Base-by-base conservation (phyloP, 2,888 invertebrate species). In the Agelastica alni region DNA sequence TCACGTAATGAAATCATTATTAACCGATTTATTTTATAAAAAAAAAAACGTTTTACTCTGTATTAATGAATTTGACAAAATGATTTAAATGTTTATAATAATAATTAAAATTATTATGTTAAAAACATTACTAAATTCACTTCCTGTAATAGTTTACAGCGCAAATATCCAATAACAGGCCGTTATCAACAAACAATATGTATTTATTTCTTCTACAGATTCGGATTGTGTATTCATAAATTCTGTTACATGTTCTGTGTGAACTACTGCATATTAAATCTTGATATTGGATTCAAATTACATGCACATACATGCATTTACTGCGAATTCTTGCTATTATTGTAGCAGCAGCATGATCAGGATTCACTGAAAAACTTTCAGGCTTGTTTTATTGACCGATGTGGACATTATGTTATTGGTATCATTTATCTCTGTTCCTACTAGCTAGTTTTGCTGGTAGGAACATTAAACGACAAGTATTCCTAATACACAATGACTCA, bases 251-350 rank as follows among this genome's bases (percentile, higher is more conserved):
- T 60, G 58, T 56, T 56, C 56, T 62, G 58, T 62, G 60, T 62
- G 60, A 62, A 62, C 62, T 62, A 62, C 59, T 60, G 60, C 54
- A 62, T 58, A 62, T 60, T 62, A 62, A 60, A 62, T 62, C 62
- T 62, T 60, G 60, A 58, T 62, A 60, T 60, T 61, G 49, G 58
- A 58, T 56, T 62, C 58, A 62, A 62, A 62, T 58, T 62, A 60
- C 58, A 62, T 60, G 55, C 51, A 52, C 53, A 49, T 59, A 59
- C 61, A 59, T 44, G 52, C 51, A 57, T 52, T 59, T 56, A 46
- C 46, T 52, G 49, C 42, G 48, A 48, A 56, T 54, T 53, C 56
- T 48, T 51, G 59, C 54, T 45, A 51, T 56, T 59, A 59, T 59
- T 56, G 45, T 51, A 47, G 51, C 39, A 39, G 51, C 28, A 51